Conservation (phyloP, 2,888 invertebrate genomes). For the Trissoscelio sp. region DNA sequence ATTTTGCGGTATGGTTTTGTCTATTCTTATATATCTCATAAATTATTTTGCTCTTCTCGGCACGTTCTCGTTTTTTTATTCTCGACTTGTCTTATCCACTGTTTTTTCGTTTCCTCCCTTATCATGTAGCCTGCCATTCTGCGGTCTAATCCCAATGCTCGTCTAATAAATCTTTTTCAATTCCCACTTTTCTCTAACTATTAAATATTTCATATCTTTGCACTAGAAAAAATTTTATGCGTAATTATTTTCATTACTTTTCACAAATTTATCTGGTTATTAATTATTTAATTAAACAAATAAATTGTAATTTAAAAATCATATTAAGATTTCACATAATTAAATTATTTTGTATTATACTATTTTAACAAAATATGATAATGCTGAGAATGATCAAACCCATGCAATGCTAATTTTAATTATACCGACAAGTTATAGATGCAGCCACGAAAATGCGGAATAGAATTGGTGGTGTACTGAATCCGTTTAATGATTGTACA, state of each 20-base stretch:
- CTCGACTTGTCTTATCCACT: slow-evolving; percentile 14
- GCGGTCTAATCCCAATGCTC: slow-evolving; percentile 23
- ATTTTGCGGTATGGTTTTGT: slow-evolving; percentile 8
- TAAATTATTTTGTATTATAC: background rate
- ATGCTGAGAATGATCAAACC: background rate
- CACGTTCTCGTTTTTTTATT: slow-evolving; percentile 7
- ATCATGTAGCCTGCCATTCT: slow-evolving; percentile 28
- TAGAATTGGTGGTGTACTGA: background rate
- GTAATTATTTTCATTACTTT: too few species aligned
- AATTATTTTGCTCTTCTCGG: slow-evolving; percentile 18
- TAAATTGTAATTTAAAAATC: background rate
- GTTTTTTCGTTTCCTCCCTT: slow-evolving; percentile 27
- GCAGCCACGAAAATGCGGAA: background rate
- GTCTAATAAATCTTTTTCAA: slow-evolving; percentile 36
- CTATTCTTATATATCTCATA: background rate
- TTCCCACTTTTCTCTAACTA: slow-evolving; percentile 7
- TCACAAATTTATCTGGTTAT: too few species aligned
- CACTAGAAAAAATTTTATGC: background rate
- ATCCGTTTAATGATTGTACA: background rate
- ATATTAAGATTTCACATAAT: too few species aligned
- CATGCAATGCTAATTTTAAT: background rate
- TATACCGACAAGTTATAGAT: background rate
- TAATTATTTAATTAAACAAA: too few species aligned
- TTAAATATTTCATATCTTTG: background rate
- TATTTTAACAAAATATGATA: background rate